phyloP scores from a whole-genome alignment of 2,797 vertebrate genomes.

The Bradypodion pumilum region DNA sequence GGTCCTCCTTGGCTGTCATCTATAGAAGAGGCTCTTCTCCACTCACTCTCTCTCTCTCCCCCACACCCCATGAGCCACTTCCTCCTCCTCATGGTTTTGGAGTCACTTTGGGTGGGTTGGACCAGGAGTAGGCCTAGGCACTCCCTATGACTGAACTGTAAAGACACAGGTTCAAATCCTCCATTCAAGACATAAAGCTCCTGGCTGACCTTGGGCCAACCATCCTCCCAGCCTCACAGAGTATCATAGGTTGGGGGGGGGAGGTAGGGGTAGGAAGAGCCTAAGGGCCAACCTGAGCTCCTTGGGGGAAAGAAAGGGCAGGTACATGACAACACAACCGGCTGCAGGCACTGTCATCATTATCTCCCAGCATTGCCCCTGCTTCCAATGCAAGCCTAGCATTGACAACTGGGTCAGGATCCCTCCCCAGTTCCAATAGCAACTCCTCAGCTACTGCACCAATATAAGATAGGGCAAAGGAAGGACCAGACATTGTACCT shows the following conservation, averaged over 20 bases:
- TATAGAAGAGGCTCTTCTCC: no score
- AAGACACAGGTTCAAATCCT: background rate
- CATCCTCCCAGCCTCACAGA: background rate
- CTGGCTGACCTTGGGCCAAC: background rate
- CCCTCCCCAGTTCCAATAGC: background rate
- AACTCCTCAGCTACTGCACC: background rate
- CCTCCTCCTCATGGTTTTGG: no score
- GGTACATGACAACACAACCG: background rate
- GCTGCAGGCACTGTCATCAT: background rate
- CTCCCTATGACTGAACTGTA: background rate
- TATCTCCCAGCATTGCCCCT: background rate
- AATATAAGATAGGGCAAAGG: slow-evolving; percentile 7
- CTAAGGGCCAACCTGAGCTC: background rate
- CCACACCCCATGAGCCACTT: no score
- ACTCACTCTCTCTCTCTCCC: no score
- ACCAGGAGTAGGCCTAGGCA: background rate
- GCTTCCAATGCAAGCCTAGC: background rate
- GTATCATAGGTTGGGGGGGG: no score
- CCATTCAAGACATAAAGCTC: background rate
- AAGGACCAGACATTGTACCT: slow-evolving; percentile 58
- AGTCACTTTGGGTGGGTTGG: no score
- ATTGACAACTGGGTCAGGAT: background rate
- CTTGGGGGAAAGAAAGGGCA: background rate
- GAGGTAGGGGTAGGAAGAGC: no score
- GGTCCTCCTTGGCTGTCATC: no score